Evolutionary conservation across 2,113 vertebrate genomes (phyloP).

Genomic region (Leucopsar rothschildi): DNA sequence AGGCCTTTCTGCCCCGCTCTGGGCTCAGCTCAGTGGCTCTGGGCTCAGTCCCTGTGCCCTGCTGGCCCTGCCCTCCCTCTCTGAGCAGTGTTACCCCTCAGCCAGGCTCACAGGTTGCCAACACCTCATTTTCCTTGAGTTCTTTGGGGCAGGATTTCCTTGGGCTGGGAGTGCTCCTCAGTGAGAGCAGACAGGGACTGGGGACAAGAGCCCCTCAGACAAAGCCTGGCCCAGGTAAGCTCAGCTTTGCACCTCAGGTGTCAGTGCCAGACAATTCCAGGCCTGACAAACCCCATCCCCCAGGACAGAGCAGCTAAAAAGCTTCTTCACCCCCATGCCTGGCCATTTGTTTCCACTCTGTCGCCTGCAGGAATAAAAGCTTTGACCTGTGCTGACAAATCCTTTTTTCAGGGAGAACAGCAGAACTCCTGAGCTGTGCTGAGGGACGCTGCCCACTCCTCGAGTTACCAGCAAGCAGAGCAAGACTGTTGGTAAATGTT

Average conservation of each 20-base stretch:
- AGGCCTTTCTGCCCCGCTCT: neutral
- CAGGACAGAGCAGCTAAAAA: neutral
- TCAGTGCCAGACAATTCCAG: neutral
- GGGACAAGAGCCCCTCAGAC: neutral
- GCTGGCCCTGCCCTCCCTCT: neutral
- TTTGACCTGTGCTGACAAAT: neutral
- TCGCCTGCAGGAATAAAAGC: neutral
- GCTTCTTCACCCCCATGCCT: neutral
- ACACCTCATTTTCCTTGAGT: neutral
- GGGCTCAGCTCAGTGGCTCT: neutral
- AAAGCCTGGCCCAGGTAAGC: fast-evolving
- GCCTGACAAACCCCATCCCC: neutral
- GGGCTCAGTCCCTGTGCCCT: neutral
- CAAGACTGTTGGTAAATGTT: neutral
- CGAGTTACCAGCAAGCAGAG: neutral
- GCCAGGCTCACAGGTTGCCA: neutral
- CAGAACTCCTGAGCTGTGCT: neutral
- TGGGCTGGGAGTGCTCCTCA: neutral
- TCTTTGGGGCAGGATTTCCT: neutral
- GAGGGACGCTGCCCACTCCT: neutral
- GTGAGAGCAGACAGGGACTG: neutral
- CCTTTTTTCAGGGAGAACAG: neutral
- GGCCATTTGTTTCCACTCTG: neutral
- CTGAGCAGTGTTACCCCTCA: neutral
- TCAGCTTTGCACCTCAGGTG: neutral